Conservation (phyloP, 2,888 invertebrate genomes). For the Abrostola triplasia region DNA sequence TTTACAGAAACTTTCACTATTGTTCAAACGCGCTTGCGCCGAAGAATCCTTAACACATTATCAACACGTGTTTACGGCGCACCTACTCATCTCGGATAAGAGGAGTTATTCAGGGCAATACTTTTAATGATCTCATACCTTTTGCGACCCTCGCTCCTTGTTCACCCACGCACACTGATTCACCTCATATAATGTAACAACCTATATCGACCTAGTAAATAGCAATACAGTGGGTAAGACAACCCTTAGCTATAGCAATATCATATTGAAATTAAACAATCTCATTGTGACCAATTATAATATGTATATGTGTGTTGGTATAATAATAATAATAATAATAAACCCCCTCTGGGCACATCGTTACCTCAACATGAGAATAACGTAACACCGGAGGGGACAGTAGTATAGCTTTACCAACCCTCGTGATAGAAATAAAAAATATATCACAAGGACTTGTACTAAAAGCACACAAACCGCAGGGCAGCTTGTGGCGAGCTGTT, state of each 20-base stretch:
- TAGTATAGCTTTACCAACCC: no score
- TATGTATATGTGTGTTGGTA: no score
- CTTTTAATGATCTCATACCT: constrained; percentile 44
- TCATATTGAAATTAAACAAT: constrained; percentile 29
- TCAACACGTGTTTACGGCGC: constrained; percentile 21
- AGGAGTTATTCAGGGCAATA: constrained; percentile 29
- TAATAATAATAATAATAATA: no score
- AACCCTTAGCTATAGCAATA: constrained; percentile 18
- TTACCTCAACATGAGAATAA: no score
- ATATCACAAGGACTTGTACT: no score
- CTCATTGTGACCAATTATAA: no score
- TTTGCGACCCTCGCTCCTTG: constrained; percentile 15
- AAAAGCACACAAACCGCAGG: no score
- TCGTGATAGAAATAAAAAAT: no score
- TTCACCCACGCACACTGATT: constrained; percentile 32
- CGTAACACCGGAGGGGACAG: no score
- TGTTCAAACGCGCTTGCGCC: not conserved
- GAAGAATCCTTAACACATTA: constrained; percentile 8
- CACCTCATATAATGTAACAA: constrained; percentile 17
- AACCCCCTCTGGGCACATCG: no score
- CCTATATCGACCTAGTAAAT: constrained; percentile 19
- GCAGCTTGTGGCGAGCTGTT: no score
- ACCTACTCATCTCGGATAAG: constrained; percentile 4
- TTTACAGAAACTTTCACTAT: no score
- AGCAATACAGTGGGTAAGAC: constrained; percentile 31